Evolutionary conservation across 92 coral and sea anemone species (phyloP), one percentile per base, ranked within the genome.

Genomic region (Parazoanthus atlanticus): DNA sequence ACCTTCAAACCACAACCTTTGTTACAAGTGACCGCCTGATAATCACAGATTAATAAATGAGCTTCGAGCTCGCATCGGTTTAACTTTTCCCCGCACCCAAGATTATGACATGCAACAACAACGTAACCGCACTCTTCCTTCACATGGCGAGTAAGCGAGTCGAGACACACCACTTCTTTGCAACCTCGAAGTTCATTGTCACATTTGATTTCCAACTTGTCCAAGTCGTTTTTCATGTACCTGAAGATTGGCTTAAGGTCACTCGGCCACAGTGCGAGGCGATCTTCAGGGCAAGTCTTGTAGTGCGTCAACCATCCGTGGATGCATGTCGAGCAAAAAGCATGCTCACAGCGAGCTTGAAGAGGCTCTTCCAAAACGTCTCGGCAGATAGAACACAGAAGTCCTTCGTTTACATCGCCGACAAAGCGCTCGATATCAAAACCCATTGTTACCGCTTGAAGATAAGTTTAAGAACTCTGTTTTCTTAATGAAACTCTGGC

Each of bases 331-430:
- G 94, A 91, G 80, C 99, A 96, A 76, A 88, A 96, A n/a, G 98
- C 88, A 78, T 96, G 99, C 70, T 96, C 96, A 74, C 98, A 93
- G 0, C 96, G 99, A 28, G 95, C 96, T 73, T 92, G 93, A 17
- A 96, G 41, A 0, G 99, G 99, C 46, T 96, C 99, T 81, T 96
- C 98, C 71, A 95, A 89, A 28, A 92, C 95, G 88, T 93, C 96
- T 11, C 95, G 94, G 81, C 99, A 96, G 33, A 96, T 94, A 2
- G 94, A 90, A 78, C 99, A 96, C 77, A 94, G 82, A n/a, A 96
- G 93, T 1, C 98, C 97, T 79, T 91, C 95, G 56, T 96, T 94
- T 31, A 96, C 98, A 58, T 82, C 74, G 23, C 94, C 97, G 5
- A 88, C 92, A 72, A 96, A 96, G 52, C 96, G 94, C 88, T 96